Base-by-base conservation (phyloP, 2,113 vertebrate genomes). In the Oncorhynchus gorbuscha region DNA sequence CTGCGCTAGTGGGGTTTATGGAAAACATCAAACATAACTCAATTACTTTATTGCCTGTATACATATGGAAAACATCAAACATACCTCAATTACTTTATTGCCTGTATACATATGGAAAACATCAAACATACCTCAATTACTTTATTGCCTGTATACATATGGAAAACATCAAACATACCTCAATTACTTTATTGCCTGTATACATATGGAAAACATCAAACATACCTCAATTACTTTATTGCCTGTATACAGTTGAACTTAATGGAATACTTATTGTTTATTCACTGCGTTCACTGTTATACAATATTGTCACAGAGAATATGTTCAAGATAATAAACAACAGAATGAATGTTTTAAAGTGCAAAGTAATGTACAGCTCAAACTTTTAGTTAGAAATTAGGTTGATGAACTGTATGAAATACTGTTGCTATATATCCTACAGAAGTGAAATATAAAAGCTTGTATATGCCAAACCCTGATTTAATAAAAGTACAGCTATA, bases 131-230 rank as follows among this genome's bases (percentile, higher is more conserved):
- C 78, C 79, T 87, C 85, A 88, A 76, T 89, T 84, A 87, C 85
- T 83, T 86, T 81, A 84, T 85, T 81, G 77, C 77, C 69, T 22
- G 78, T 18, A 14, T 58, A 75, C 82, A 77, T 85, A 81, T 83
- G 79, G 78, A 72, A 87, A 88, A 90, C 85, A 89, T 91, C 88
- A 91, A 89, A 89, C 76, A 1, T 14, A 59, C 78, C 79, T 87
- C 85, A 88, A 76, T 89, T 84, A 87, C 85, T 83, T 86, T 81
- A 84, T 85, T 81, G 77, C 77, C 69, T 22, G 78, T 18, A 14
- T 58, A 75, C 82, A 77, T 85, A 81, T 83, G 79, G 78, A 72
- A 87, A 88, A 90, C 85, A 89, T 91, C 88, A 91, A 89, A 89
- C 76, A 1, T 14, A 59, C 78, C 79, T 87, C 85, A 88, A 76